Evolutionary conservation across 2,113 vertebrate species (phyloP).

Genomic region (Gymnarchus niloticus): DNA sequence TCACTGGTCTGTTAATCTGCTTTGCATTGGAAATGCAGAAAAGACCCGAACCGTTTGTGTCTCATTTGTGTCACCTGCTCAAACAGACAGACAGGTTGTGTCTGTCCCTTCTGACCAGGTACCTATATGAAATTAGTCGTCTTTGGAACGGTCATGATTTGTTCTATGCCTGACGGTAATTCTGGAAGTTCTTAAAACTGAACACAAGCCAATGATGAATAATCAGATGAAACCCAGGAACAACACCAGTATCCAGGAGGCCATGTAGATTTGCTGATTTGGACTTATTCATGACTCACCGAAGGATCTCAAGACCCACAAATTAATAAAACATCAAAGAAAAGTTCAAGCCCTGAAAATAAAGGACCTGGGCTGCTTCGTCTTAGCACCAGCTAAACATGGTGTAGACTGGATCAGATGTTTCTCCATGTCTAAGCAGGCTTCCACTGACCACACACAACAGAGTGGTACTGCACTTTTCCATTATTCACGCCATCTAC

Average conservation of each 20-base stretch:
- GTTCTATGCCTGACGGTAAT: neutral
- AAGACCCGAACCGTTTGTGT: neutral
- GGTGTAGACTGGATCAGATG: neutral
- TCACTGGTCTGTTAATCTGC: neutral
- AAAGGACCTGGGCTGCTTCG: neutral
- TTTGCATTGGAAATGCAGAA: constrained; percentile 10
- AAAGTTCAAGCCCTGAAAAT: neutral
- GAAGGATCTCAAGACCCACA: neutral
- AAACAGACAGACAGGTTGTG: neutral
- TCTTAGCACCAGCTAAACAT: neutral
- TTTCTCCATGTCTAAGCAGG: neutral
- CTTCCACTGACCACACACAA: neutral
- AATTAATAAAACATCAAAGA: neutral
- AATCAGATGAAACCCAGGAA: neutral
- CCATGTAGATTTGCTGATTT: neutral
- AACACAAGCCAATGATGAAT: neutral
- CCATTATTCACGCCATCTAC: neutral
- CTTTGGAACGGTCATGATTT: neutral
- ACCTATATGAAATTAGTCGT: neutral
- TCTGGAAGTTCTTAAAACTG: neutral
- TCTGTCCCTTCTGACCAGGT: neutral
- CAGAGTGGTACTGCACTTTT: neutral
- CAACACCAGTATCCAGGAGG: neutral
- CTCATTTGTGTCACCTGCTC: neutral
- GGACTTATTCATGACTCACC: neutral